phyloP scores from a whole-genome alignment of 92 coral and sea anemone genomes.

The Palythoa grandis region DNA sequence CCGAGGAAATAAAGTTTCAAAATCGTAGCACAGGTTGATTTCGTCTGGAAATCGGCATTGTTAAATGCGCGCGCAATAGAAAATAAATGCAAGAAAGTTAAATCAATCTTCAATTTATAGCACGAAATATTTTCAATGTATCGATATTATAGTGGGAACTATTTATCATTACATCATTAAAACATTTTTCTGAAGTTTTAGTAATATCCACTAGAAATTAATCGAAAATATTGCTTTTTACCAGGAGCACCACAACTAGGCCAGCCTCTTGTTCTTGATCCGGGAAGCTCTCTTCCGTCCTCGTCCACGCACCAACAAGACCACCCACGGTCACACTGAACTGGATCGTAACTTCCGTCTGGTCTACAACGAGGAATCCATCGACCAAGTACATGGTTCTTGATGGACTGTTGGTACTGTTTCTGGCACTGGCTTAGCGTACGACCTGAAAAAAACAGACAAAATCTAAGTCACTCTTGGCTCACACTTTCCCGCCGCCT shows the following conservation, averaged over 20 bases:
- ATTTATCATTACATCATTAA: too few relatives aligned
- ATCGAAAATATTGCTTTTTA: constrained; percentile 3
- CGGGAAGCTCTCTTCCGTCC: constrained; percentile 84
- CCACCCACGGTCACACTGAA: constrained; percentile 93
- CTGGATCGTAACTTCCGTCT: constrained; percentile 88
- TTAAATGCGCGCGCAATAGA: neutral
- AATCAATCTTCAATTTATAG: too few relatives aligned
- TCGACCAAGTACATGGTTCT: constrained; percentile 80
- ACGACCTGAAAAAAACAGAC: constrained; percentile 46
- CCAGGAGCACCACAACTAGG: constrained; percentile 88
- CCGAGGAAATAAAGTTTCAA: too few relatives aligned
- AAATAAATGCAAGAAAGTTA: neutral
- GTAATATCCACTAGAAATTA: neutral
- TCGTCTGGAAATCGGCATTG: neutral
- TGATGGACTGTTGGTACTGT: constrained; percentile 66
- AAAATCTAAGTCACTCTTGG: too few relatives aligned
- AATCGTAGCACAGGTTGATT: too few relatives aligned
- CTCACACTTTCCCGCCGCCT: too few relatives aligned
- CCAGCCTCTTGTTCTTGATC: constrained; percentile 82
- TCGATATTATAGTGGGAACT: too few relatives aligned
- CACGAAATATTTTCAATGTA: too few relatives aligned
- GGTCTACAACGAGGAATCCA: constrained; percentile 90
- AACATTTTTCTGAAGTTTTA: neutral
- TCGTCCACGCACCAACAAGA: constrained; percentile 97
- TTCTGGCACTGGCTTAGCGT: constrained; percentile 70